Conservation (phyloP, 2,888 invertebrate genomes). For the Eilema caniola region DNA sequence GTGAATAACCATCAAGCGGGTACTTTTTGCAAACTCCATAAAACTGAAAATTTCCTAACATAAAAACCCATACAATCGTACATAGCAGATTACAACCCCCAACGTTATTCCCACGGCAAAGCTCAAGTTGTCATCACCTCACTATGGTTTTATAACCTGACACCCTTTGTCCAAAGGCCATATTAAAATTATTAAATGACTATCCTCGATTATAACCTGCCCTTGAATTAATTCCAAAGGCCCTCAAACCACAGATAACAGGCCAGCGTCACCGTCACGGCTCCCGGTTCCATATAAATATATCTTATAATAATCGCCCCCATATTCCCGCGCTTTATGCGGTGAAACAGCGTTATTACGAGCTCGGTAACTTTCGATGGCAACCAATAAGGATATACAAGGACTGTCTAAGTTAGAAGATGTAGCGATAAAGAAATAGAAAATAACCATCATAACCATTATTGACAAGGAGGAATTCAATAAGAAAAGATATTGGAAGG, state of each 20-base stretch:
- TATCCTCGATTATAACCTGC: not conserved
- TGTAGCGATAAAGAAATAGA: slow-evolving; percentile 11
- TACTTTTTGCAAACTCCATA: not conserved
- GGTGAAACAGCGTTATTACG: slow-evolving; percentile 45
- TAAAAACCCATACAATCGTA: not conserved
- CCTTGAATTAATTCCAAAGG: slow-evolving; percentile 13
- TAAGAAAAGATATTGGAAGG: too few species aligned
- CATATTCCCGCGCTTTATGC: slow-evolving; percentile 41
- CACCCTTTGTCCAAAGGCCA: not conserved
- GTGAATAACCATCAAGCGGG: too few species aligned
- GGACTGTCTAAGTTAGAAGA: slow-evolving; percentile 16
- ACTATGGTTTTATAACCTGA: not conserved
- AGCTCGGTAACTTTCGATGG: slow-evolving; percentile 36
- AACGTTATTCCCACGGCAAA: not conserved
- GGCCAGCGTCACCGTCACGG: slow-evolving; percentile 23
- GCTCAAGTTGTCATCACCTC: not conserved
- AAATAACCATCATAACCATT: too few species aligned
- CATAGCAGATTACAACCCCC: not conserved
- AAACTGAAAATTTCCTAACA: not conserved
- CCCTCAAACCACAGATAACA: slow-evolving; percentile 19
- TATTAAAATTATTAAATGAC: slow-evolving; percentile 4
- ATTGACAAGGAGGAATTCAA: too few species aligned
- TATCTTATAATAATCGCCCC: slow-evolving; percentile 34
- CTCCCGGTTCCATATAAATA: slow-evolving; percentile 18
- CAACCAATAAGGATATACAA: slow-evolving; percentile 34